These are phyloP conservation scores for Mongoloraphidia duomilia DNA, from an alignment of 2,888 invertebrate species.

Conservation along the genomic window DNA sequence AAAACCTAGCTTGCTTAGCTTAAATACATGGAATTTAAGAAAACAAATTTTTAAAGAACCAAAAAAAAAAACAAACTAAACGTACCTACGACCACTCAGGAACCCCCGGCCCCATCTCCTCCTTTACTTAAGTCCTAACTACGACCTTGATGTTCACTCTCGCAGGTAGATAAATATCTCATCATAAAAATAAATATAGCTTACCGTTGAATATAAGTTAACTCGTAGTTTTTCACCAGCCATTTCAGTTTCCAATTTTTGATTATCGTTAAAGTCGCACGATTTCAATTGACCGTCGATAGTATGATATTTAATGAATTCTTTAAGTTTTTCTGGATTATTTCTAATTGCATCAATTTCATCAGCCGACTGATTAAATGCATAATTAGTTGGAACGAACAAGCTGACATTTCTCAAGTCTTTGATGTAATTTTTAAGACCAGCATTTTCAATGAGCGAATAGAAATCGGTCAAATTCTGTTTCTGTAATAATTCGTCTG, in stretches of 20 bases:
- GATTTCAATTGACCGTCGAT: conserved; percentile 38
- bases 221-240: conserved; percentile 36
- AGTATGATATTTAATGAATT: conserved; percentile 49
- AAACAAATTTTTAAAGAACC: too few relatives aligned
- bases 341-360: conserved; percentile 27
- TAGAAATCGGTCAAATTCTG: conserved; percentile 46
- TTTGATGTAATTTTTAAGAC: conserved; percentile 38
- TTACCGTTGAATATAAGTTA: conserved; percentile 44
- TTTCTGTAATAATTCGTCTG: conserved; percentile 34
- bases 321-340: conserved; percentile 33
- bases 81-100: too few relatives aligned
- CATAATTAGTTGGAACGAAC: conserved; percentile 49
- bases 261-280: conserved; percentile 39
- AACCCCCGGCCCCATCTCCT: too few relatives aligned
- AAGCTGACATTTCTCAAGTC: conserved; percentile 43
- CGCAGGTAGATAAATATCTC: too few relatives aligned
- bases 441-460: conserved; percentile 36
- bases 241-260: conserved; percentile 32
- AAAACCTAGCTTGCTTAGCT: too few relatives aligned
- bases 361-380: conserved; percentile 35
- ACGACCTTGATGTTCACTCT: too few relatives aligned
- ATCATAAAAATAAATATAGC: conserved; percentile 13
- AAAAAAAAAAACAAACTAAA: too few relatives aligned
- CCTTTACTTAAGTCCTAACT: too few relatives aligned
- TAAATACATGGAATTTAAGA: too few relatives aligned